A percentile compares a stretch with the other conserved stretches of the same genome.
Evolutionary conservation across 2,797 vertebrate genomes (phyloP).

Genomic region (Rhinoraja longicauda): DNA sequence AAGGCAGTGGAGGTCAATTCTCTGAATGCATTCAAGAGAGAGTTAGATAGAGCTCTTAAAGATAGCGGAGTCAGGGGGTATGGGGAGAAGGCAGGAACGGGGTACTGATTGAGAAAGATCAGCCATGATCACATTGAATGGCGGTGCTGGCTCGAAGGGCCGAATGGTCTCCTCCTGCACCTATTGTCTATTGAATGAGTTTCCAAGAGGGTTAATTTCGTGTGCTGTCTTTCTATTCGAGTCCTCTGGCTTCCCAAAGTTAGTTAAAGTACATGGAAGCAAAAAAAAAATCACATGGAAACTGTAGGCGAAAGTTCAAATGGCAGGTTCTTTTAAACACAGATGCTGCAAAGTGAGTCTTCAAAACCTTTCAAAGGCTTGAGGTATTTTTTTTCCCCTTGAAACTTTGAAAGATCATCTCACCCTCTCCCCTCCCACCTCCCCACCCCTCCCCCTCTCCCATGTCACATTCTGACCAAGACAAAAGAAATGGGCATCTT

Average conservation of each 20-base stretch:
- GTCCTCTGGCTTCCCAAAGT: too few species aligned
- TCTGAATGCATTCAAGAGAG: too few species aligned
- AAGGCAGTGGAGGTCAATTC: too few species aligned
- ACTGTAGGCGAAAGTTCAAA: not conserved
- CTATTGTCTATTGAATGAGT: not conserved
- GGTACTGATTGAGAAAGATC: too few species aligned
- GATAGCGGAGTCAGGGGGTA: too few species aligned
- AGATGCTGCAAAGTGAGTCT: not conserved
- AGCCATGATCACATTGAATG: too few species aligned
- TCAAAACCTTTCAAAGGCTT: too few species aligned
- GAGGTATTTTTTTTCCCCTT: not conserved
- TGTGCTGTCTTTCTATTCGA: not conserved
- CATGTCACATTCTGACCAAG: slow-evolving; percentile 21
- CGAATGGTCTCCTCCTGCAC: too few species aligned
- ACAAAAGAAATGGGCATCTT: not conserved
- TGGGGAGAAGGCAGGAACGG: too few species aligned
- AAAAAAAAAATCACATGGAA: not conserved
- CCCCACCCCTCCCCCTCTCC: not conserved
- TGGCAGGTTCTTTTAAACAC: not conserved
- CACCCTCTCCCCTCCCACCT: not conserved
- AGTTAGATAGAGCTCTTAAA: too few species aligned
- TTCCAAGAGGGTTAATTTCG: not conserved
- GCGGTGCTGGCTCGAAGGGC: too few species aligned
- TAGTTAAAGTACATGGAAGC: not conserved
- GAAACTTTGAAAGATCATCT: not conserved